Evolutionary conservation across 53 echinoderm and acorn worm species (phyloP).

Genomic region (Zoroaster sp.): DNA sequence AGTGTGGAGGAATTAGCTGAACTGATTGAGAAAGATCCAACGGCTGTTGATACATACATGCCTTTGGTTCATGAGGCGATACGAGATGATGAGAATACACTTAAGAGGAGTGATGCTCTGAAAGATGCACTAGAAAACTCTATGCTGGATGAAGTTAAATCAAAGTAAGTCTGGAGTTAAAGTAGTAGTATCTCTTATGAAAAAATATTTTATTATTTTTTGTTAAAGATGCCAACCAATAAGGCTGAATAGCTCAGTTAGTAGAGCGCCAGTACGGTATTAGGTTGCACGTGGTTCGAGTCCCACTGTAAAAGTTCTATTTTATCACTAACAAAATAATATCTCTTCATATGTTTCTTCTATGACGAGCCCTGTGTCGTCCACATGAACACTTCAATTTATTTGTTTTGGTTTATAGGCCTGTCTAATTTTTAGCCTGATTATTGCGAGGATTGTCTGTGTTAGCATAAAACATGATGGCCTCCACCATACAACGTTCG

Average conservation of each 20-base stretch:
- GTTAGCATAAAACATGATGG: too few relatives aligned
- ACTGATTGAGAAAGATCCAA: slow-evolving; percentile 18
- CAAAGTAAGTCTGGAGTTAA: not conserved
- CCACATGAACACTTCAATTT: too few relatives aligned
- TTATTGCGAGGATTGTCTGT: too few relatives aligned
- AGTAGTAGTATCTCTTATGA: not conserved
- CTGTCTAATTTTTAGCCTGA: too few relatives aligned
- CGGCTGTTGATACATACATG: slow-evolving; percentile 48
- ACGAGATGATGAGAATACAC: slow-evolving; percentile 12
- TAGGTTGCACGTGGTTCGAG: too few relatives aligned
- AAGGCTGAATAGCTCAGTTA: too few relatives aligned
- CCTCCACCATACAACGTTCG: too few relatives aligned
- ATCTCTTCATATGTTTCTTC: too few relatives aligned
- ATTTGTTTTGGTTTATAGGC: too few relatives aligned
- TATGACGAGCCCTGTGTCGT: too few relatives aligned
- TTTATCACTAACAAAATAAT: not conserved
- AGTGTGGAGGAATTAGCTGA: not conserved
- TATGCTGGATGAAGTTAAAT: slow-evolving; percentile 30
- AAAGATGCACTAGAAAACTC: not conserved
- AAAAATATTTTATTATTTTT: not conserved
- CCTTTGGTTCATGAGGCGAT: slow-evolving; percentile 29
- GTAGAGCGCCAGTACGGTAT: too few relatives aligned
- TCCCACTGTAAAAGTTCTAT: too few relatives aligned
- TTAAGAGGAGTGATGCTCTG: not conserved
- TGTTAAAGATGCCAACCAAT: not conserved